phyloP scores from a whole-genome alignment of 2,797 vertebrate genomes.

The Pseudocheirus occidentalis region DNA sequence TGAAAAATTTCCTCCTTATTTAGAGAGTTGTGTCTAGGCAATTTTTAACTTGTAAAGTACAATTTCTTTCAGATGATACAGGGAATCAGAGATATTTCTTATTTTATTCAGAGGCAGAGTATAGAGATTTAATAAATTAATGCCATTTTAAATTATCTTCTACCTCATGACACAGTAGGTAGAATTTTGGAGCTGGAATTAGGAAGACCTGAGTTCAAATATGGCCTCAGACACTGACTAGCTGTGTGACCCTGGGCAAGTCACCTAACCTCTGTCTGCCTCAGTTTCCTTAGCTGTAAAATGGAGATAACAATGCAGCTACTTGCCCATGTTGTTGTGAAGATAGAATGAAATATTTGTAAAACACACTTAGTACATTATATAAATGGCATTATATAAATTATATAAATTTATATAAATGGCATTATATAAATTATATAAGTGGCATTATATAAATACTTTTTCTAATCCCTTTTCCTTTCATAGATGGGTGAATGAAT shows the following conservation, averaged over 20 bases:
- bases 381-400: neutral
- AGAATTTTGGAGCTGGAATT: neutral
- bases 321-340: neutral
- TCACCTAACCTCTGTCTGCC: neutral
- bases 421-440: neutral
- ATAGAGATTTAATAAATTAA: neutral
- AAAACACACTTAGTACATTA: slow-evolving; percentile 21
- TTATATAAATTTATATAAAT: too few relatives aligned
- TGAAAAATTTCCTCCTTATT: neutral
- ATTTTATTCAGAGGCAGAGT: neutral
- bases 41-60: neutral
- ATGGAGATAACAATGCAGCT: neutral
- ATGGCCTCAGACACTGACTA: too few relatives aligned
- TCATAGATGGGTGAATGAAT: neutral
- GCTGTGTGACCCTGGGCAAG: too few relatives aligned
- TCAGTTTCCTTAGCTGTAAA: neutral
- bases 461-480: neutral
- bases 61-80: neutral
- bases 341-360: slow-evolving; percentile 9
- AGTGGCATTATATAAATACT: neutral
- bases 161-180: neutral
- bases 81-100: neutral
- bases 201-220: neutral
- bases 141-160: neutral
- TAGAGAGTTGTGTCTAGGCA: neutral